Base-by-base conservation (phyloP, 2,888 invertebrate species). In the Pyrochroa serraticornis region DNA sequence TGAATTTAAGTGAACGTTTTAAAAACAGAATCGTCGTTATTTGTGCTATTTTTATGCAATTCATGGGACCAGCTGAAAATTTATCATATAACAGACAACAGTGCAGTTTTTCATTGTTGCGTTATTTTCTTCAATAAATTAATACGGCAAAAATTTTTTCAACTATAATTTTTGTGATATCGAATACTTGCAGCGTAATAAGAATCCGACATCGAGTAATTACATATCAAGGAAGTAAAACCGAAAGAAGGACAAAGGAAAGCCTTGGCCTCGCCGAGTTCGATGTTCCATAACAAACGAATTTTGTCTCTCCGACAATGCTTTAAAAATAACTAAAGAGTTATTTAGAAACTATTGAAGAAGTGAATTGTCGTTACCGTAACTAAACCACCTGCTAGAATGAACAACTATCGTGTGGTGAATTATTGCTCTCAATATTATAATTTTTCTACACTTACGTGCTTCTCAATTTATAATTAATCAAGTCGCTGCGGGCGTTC, bases 211-310 rank as follows among this genome's bases (percentile, higher is more conserved):
- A 7, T 35, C 42, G 12, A 30, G 22, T 6, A 37, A 45, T 34
- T 36, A 46, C 38, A 38, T 55, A 46, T 56, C 56, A 52, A 33
- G 48, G 49, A 48, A 49, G 50, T 36, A 49, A 49, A 49, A 50
- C 54, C 47, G 44, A 36, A 44, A 13, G 45, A 60, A 62, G 56
- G 61, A 64, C 63, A 62, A 60, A 63, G 57, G 51, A 38, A 55
- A 63, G 61, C 65, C 67, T 67, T 65, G 67, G 57, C 49, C 55
- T 50, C 45, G 52, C 46, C 41, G 52, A 55, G 51, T 54, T 58
- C 58, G 54, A 49, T 58, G 66, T 51, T 57, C 54, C 52, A 33
- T 9, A 39, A 57, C 46, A 55, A 55, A 47, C 41, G 50, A 50
- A 50, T 41, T 43, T 54, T 47, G 54, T 54, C 54, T 54, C 45